Evolutionary conservation across 2,888 invertebrate species (phyloP).

Genomic region (Spisula subtruncata): DNA sequence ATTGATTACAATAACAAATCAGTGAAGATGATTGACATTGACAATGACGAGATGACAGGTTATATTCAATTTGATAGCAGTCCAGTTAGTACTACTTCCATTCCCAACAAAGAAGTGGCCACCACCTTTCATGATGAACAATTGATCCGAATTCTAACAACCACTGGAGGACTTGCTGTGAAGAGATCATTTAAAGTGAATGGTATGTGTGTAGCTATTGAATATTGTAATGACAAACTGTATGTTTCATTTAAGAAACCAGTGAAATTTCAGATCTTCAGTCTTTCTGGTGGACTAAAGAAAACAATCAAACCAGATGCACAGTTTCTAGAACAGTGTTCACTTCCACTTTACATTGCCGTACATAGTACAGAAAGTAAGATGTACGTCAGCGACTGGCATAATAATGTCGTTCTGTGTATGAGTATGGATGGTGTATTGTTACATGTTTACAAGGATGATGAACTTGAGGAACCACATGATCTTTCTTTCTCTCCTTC

Average conservation of each 20-base stretch:
- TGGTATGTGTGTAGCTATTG: neutral
- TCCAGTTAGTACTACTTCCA: neutral
- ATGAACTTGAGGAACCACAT: neutral
- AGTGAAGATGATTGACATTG: neutral
- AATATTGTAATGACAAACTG: neutral
- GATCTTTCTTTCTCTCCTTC: slow-evolving; percentile 19
- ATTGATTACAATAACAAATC: slow-evolving; percentile 2
- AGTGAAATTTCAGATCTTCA: slow-evolving; percentile 3
- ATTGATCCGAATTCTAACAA: neutral
- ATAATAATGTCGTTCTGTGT: neutral
- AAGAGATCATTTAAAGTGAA: neutral
- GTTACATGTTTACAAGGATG: neutral
- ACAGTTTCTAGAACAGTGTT: neutral
- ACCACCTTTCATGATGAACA: neutral
- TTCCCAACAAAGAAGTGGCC: neutral
- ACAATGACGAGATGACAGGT: neutral
- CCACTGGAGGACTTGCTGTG: neutral
- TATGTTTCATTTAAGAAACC: slow-evolving; percentile 5
- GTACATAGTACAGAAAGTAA: neutral
- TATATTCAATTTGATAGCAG: neutral
- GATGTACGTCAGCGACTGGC: slow-evolving; percentile 20
- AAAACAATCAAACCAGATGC: no score
- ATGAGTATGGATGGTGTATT: slow-evolving; percentile 17
- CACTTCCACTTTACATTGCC: neutral
- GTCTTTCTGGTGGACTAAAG: neutral